Conservation (phyloP, 2,888 invertebrate species). For the Psylliodes chrysocephalus region DNA sequence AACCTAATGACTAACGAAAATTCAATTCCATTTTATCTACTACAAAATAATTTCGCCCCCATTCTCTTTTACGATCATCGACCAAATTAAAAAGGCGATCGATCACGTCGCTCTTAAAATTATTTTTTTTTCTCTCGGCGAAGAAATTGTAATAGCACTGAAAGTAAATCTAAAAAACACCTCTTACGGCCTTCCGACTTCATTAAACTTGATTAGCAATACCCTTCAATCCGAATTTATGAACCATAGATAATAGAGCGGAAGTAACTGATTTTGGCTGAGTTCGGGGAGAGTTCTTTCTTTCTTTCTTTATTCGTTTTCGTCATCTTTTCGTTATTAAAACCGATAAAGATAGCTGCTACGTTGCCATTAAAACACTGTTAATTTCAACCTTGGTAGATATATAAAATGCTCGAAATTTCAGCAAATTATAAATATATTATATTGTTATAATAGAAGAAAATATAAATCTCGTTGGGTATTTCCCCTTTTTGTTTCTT, state of each 20-base stretch:
- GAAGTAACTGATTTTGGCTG: slow-evolving; percentile 30
- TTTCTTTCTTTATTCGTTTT: too few relatives aligned
- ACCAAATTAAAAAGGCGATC: slow-evolving; percentile 11
- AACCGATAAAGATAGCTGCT: too few relatives aligned
- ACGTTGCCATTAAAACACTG: too few relatives aligned
- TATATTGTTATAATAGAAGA: too few relatives aligned
- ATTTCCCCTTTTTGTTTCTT: too few relatives aligned
- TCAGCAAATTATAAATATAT: too few relatives aligned
- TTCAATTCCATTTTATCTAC: background rate
- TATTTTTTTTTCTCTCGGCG: background rate
- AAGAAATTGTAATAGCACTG: slow-evolving; percentile 4
- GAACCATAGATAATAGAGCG: slow-evolving; percentile 40
- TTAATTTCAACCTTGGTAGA: too few relatives aligned
- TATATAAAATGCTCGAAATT: too few relatives aligned
- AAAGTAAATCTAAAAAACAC: slow-evolving; percentile 21
- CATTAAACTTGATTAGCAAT: slow-evolving; percentile 37
- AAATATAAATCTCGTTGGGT: too few relatives aligned
- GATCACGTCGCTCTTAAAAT: slow-evolving; percentile 6
- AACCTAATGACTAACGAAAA: too few relatives aligned
- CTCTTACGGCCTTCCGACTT: slow-evolving; percentile 25
- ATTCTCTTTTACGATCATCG: slow-evolving; percentile 13
- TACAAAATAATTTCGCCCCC: background rate
- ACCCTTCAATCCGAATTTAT: slow-evolving; percentile 40
- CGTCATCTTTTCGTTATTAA: too few relatives aligned
- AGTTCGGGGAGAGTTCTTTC: too few relatives aligned